Percentiles rank a stretch among this genome's conserved stretches.
phyloP scores from a whole-genome alignment of 2,797 vertebrate genomes.

The Cottoperca gobio region DNA sequence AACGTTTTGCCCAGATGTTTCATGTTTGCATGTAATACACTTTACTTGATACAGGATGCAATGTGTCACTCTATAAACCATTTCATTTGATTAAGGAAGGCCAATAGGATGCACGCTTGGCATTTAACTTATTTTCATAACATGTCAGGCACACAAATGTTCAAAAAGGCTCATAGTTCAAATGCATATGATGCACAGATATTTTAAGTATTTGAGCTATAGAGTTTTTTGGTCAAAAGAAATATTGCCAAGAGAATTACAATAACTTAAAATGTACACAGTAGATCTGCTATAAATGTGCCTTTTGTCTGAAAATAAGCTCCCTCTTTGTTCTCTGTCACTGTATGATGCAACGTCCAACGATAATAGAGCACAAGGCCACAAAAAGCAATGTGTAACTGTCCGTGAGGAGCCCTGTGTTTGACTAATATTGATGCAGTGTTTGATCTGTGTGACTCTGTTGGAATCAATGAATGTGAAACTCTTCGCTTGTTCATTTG shows the following conservation, averaged over 20 bases:
- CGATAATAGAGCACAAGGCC: constrained; percentile 51
- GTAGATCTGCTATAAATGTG: constrained; percentile 9
- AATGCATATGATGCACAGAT: not conserved
- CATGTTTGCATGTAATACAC: not conserved
- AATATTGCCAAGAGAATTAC: not conserved
- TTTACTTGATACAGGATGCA: not conserved
- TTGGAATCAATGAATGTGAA: constrained; percentile 6
- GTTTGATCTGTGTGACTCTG: constrained; percentile 60
- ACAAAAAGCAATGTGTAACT: constrained; percentile 48
- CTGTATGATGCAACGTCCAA: constrained; percentile 52
- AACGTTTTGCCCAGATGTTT: not conserved
- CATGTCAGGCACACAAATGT: not conserved
- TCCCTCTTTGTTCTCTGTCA: constrained; percentile 59
- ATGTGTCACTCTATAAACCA: not conserved
- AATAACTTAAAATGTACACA: not conserved
- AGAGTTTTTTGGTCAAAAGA: not conserved
- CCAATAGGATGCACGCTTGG: not conserved
- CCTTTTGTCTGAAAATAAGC: constrained; percentile 20
- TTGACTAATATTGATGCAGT: constrained; percentile 69
- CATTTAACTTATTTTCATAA: not conserved
- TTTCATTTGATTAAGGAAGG: not conserved
- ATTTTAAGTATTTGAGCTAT: not conserved
- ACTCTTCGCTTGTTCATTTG: constrained; percentile 1
- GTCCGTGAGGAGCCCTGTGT: constrained; percentile 38
- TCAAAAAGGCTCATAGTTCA: not conserved